Evolutionary conservation across 2,888 invertebrate species (phyloP), one percentile per base, ranked within the genome.

Genomic region (Nysson spinosus): DNA sequence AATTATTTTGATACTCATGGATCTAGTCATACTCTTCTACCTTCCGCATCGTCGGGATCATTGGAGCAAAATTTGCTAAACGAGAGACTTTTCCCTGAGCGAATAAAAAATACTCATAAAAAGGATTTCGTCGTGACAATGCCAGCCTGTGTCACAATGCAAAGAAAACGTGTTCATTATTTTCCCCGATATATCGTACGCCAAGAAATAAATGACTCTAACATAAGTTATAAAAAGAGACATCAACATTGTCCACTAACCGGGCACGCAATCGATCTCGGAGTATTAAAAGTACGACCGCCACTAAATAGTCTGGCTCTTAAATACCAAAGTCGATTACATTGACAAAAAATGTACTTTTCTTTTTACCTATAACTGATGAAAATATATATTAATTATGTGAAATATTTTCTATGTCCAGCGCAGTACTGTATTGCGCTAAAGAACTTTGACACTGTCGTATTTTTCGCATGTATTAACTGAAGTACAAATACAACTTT

Each of bases 1-100:
- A 90, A 91, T 75, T 92, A 90, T 75, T 91, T 91, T 60, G 91
- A 92, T 69, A 91, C 91, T n/a, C 91, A 91, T 75, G 90, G 91
- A 0, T 88, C 88, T 1, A 64, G 57, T n/a, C 66, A 72, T 1
- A 79, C 79, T 3, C 52, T 83, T 3, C 46, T 54, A 4, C 77
- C 78, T 0, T 75, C 81, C 2, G 57, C 66, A 26, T 78, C 72
- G 1, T 82, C 81, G 0, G 71, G 87, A 69, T 91, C 91, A 49
- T 82, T 89, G 0, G 90, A 91, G 64, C 88, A 90, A 44, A 91
- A 89, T 65, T 87, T 89, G 74, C 80, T 92, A 9, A 91, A 92
- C 62, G 89, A 91, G 3, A 83, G 91, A 46, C 79, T 91, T 7
- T 90, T 91, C 65, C 90, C 91, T 0, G 89, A 90, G 11, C 89